Evolutionary conservation across 1,140 invertebrate genomes (phyloP).

Genomic region (Eufriesea mexicana): DNA sequence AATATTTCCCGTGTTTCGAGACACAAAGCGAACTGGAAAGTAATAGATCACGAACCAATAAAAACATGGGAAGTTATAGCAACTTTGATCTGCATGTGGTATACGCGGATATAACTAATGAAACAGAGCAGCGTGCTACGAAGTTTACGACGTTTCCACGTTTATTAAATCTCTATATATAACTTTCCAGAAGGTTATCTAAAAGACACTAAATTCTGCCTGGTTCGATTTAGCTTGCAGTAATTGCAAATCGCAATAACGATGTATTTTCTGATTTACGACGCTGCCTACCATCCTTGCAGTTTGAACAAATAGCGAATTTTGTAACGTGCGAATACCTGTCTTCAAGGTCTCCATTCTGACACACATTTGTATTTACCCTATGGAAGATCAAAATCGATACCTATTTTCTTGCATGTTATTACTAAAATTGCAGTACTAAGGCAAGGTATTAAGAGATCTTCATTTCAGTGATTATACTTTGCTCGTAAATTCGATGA

Average conservation of each 20-base stretch:
- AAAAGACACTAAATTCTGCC: background rate
- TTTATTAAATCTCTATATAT: slow-evolving; percentile 19
- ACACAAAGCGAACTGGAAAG: background rate
- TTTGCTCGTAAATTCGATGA: too few relatives aligned
- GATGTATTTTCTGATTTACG: background rate
- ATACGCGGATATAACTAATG: background rate
- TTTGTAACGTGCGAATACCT: too few relatives aligned
- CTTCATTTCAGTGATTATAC: too few relatives aligned
- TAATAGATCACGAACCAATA: background rate
- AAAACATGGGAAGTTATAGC: background rate
- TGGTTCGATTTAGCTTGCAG: background rate
- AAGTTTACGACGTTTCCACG: slow-evolving; percentile 14
- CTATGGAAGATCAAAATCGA: too few relatives aligned
- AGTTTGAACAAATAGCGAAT: too few relatives aligned
- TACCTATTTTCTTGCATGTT: too few relatives aligned
- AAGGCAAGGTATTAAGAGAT: too few relatives aligned
- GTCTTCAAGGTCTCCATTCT: background rate
- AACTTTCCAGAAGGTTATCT: background rate
- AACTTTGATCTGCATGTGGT: background rate
- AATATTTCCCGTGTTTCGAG: background rate
- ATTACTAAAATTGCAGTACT: too few relatives aligned
- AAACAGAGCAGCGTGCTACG: background rate
- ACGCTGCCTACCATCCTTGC: background rate
- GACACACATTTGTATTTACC: too few relatives aligned
- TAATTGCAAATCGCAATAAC: background rate